Percentiles rank a stretch among this genome's conserved stretches.
Conservation (phyloP, 2,797 vertebrate species). For the Natrix natrix region DNA sequence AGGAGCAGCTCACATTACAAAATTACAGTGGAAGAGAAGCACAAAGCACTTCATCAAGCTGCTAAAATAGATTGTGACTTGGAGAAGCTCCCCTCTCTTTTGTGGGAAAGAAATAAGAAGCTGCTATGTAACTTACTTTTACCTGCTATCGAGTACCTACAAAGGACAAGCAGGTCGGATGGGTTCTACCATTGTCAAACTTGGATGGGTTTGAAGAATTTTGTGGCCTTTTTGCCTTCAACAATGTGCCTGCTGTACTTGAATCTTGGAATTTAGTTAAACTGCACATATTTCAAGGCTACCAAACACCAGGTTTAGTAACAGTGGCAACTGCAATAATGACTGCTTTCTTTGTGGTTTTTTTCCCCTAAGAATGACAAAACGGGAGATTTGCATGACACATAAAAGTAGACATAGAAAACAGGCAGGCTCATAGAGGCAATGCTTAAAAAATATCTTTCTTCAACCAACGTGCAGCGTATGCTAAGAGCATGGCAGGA, state of each 20-base stretch:
- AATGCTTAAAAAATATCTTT: neutral
- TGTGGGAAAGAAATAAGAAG: constrained; percentile 42
- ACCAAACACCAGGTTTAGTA: neutral
- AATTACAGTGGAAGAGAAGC: constrained; percentile 39
- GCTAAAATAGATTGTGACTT: constrained; percentile 61
- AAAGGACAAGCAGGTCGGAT: constrained; percentile 15
- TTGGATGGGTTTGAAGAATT: constrained; percentile 33
- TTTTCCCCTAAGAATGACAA: neutral
- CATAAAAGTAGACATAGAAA: neutral
- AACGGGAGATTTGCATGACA: neutral
- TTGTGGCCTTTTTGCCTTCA: neutral
- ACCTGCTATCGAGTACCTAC: constrained; percentile 60
- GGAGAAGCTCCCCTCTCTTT: constrained; percentile 6
- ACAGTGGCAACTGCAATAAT: neutral
- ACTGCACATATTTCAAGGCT: neutral
- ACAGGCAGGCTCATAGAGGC: neutral
- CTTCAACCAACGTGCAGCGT: neutral
- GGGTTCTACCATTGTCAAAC: constrained; percentile 27
- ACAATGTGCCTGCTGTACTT: neutral
- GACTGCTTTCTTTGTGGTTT: neutral
- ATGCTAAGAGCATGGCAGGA: neutral
- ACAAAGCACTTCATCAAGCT: constrained; percentile 40
- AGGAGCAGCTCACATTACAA: constrained; percentile 56
- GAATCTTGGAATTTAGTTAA: neutral
- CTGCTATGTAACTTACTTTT: constrained; percentile 39